Evolutionary conservation across 1,140 invertebrate genomes (phyloP), one percentile per base, ranked within the genome.

Genomic region (Anastrepha obliqua): DNA sequence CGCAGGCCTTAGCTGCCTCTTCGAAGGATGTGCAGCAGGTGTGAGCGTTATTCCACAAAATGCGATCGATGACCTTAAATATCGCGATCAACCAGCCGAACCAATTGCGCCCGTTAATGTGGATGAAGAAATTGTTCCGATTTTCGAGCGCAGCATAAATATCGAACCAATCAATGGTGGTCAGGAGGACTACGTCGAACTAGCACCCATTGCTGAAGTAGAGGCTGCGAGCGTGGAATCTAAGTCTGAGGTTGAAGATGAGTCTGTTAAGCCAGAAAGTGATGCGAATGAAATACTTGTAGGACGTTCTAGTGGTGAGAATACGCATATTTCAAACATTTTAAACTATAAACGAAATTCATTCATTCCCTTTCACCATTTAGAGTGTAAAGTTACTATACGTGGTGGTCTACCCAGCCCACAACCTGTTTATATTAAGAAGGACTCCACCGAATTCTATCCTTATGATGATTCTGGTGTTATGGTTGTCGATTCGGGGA

Each of bases 361-460:
- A 67, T 29, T 11, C 15, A 86, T 17, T 58, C 60, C 7, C 39
- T 2, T 74, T 0, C 13, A 47, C 15, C 65, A 42, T 55, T n/a
- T 39, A 92, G 91, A 70, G 20, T 92, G 91, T 87, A 90, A 89
- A 39, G 90, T 92, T 1, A 89, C 90, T 4, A 91, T 92, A 64
- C 91, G 91, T 20, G 90, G 90, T 74, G 91, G 91, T 44, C 87
- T 92, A 55, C 89, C 90, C 39, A 89, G 89, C 7, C 92, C 91
- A 4, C 89, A 93, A 88, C 92, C 92, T 5, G 88, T 93, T 1
- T 91, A 91, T 5, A n/a, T 93, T 29, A 89, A 90, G 47, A 92
- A 91, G 39, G 29, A 91, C 7, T 90, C 91, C 29, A 89, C 90
- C 55, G 90, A 89, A 20, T 87, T 93, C 13, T 92, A 93, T 89